Evolutionary conservation across 1,140 invertebrate species (phyloP), one percentile per base, ranked within the genome.

Genomic region (Orussus abietinus): DNA sequence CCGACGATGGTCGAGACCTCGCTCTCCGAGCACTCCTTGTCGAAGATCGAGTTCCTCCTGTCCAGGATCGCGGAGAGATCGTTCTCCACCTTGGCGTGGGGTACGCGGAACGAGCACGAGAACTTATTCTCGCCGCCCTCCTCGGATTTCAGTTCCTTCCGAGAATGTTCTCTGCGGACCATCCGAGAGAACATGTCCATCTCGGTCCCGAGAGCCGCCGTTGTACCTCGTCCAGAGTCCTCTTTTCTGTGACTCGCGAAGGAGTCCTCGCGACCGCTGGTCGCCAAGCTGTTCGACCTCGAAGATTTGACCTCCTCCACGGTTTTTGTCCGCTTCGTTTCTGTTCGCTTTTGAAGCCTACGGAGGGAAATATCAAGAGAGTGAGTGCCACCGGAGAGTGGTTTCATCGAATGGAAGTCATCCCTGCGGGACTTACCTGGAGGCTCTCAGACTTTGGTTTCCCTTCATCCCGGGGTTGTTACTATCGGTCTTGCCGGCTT

Each of bases 391-490:
- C n/a, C n/a, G n/a, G 22, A 25, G 22, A 25, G n/a, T 7, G 6
- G n/a, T n/a, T 7, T 7, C 6, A 25, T 25, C 6, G n/a, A 25
- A 25, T 25, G 22, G n/a, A 25, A 25, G 6, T n/a, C 22, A 25
- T n/a, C n/a, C n/a, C n/a, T n/a, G n/a, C n/a, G n/a, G n/a, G n/a
- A 15, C 40, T 50, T 54, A 69, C 66, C 65, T 68, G 45, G 71
- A 72, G 39, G 67, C 57, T 49, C 69, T 63, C 36, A 74, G 51
- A 39, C 65, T 64, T 31, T 68, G 67, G 47, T 54, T 71, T 74
- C 18, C 58, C 45, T 32, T 59, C 18, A 26, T 48, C 11, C 46
- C 50, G 34, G 56, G 49, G 33, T 43, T 61, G 41, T 59, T 63
- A 51, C 44, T 60, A 51, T 68, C 63, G 53, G 57, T 63, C 55